Conservation (phyloP, 2,888 invertebrate genomes). For the Orthonevra nobilis region DNA sequence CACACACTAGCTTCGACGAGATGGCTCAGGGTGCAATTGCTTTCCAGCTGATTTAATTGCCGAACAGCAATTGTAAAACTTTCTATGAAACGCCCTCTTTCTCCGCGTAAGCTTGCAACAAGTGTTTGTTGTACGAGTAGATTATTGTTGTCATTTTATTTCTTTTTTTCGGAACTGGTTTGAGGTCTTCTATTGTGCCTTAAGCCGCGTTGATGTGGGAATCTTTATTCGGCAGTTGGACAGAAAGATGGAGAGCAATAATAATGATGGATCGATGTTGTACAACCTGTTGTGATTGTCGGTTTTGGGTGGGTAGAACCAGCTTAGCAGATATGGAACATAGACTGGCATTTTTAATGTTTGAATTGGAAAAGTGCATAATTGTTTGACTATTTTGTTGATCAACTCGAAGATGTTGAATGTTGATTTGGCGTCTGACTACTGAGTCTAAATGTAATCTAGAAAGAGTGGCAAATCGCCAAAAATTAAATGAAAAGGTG, state of each 20-base stretch:
- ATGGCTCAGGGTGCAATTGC: conserved; percentile 4
- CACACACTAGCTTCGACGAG: background rate
- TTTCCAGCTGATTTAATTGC: conserved; percentile 53
- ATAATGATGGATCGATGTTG: conserved; percentile 9
- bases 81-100: too few species aligned
- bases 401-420: too few species aligned
- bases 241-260: conserved; percentile 12
- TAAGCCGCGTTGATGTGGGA: conserved; percentile 5
- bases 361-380: conserved; percentile 1
- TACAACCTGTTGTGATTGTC: conserved; percentile 24
- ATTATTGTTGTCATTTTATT: background rate
- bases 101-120: background rate
- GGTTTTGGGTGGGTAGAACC: conserved; percentile 9
- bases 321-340: conserved; percentile 15
- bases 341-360: too few species aligned
- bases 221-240: conserved; percentile 22
- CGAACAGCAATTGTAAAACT: conserved; percentile 38
- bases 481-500: too few species aligned
- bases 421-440: too few species aligned
- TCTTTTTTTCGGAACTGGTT: conserved; percentile 35
- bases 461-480: too few species aligned
- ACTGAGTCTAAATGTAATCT: too few species aligned
- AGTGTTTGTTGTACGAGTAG: background rate
- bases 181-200: background rate
- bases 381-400: too few species aligned